Conservation (phyloP, 2,797 vertebrate genomes). For the Bufotes viridis region DNA sequence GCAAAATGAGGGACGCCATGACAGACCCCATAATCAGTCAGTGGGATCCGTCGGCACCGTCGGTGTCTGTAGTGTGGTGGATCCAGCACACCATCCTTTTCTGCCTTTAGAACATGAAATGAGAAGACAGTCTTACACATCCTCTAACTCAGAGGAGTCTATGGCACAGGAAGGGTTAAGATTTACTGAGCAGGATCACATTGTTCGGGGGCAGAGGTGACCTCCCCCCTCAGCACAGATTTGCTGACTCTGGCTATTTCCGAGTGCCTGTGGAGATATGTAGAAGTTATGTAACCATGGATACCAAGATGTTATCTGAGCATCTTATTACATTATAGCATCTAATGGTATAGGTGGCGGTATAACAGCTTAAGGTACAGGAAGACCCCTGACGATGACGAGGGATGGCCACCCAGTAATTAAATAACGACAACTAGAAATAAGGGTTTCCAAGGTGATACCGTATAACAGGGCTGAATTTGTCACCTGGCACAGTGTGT, state of each 20-base stretch:
- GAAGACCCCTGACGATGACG: background rate
- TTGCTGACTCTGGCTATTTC: background rate
- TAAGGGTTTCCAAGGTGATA: background rate
- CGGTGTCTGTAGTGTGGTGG: no score
- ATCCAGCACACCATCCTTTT: no score
- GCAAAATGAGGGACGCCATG: no score
- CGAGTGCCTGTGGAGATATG: background rate
- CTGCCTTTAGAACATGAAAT: no score
- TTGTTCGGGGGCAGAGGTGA: background rate
- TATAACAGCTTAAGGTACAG: background rate
- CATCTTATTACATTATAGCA: background rate
- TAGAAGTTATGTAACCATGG: conserved; percentile 31
- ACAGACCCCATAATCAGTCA: no score
- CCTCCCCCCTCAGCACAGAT: background rate
- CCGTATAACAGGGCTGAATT: no score
- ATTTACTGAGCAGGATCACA: background rate
- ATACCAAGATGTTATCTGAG: background rate
- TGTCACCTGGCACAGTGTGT: no score
- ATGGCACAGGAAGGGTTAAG: background rate
- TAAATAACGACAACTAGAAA: background rate
- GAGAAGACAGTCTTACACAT: no score
- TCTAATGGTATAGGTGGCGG: background rate
- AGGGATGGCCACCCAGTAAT: background rate
- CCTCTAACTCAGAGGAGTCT: background rate
- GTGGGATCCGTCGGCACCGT: no score